These are phyloP conservation scores for Prunella fulvescens DNA, from an alignment of 2,113 vertebrate genomes.

Conservation along the genomic window DNA sequence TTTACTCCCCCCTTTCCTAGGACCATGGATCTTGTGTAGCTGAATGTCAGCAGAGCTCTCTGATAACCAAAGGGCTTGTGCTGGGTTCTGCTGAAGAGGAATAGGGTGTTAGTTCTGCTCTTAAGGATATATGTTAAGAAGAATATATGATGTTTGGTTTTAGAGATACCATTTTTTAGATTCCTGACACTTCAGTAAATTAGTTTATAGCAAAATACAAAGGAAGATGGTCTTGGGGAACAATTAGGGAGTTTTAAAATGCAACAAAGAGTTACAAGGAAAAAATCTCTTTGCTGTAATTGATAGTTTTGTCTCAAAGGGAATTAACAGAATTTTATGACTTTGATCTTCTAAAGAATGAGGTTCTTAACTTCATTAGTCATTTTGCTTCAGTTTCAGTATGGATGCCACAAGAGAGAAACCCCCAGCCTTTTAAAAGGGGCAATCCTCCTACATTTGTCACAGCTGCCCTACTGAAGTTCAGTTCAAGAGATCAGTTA, in stretches of 20 bases:
- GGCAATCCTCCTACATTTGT: neutral
- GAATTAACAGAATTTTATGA: neutral
- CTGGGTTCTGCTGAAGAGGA: neutral
- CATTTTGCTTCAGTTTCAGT: neutral
- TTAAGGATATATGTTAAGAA: neutral
- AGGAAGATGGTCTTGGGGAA: neutral
- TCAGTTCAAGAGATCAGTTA: neutral
- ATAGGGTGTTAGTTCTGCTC: neutral
- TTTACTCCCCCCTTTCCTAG: neutral
- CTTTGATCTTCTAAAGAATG: constrained; percentile 28
- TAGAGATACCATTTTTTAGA: neutral
- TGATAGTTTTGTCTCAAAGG: neutral
- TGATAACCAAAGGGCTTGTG: neutral
- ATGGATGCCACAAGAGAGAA: neutral
- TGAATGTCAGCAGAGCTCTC: neutral
- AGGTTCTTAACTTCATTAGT: neutral
- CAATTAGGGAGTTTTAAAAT: neutral
- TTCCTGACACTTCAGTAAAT: neutral
- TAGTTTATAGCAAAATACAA: neutral
- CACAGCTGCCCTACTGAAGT: neutral
- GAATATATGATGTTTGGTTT: neutral
- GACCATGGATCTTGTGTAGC: neutral
- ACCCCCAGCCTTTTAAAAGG: neutral
- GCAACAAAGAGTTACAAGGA: neutral
- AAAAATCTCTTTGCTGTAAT: neutral